Base-by-base conservation (phyloP, 2,888 invertebrate species). In the Drosophila multiciliata region DNA sequence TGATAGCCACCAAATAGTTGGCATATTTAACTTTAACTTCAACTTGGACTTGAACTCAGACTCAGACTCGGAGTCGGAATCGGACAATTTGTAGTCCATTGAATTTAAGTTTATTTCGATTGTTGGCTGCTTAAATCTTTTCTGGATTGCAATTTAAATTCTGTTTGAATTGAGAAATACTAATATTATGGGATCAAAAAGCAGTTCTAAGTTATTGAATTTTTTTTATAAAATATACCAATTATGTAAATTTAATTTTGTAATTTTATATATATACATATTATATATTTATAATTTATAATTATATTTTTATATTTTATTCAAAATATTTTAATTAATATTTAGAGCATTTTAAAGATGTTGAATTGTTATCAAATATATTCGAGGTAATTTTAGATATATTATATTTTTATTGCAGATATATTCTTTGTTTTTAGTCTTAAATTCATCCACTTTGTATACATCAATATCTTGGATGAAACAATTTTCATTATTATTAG, bases 1-100 rank as follows among this genome's bases (percentile, higher is more conserved):
- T 85, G 89, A 85, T 87, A 85, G 89, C 80, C 80, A 67, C 62
- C 85, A 82, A 85, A 85, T 84, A 79, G 82, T 73, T 79, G 55
- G 77, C 87, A 89, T 84, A 76, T 89, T 89, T 48, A 59, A 59
- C 52, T 53, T 36, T 40, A 60, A 50, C 60, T 49, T 36, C 29
- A 20, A 29, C 49, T 50, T 50, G 60, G 40, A 42, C 67, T 66
- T 54, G 64, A 65, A 66, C 45, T 66, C 26, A 29, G n/a, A 66
- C 45, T 66, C 26, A 29, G n/a, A 11, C 45, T 45, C 15, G 15
- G 1, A 45, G 2, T 15, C 50, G 15, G 2, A 35, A 33, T 53
- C 40, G 49, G 26, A 61, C 82, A 83, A 81, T 82, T 82, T 72
- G 73, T 75, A 69, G 62, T 69, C 65, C 60, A 69, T 71, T 60